Percentiles rank a stretch among this genome's conserved stretches.
Conservation (phyloP, 1,140 invertebrate genomes). For the Limonius californicus region DNA sequence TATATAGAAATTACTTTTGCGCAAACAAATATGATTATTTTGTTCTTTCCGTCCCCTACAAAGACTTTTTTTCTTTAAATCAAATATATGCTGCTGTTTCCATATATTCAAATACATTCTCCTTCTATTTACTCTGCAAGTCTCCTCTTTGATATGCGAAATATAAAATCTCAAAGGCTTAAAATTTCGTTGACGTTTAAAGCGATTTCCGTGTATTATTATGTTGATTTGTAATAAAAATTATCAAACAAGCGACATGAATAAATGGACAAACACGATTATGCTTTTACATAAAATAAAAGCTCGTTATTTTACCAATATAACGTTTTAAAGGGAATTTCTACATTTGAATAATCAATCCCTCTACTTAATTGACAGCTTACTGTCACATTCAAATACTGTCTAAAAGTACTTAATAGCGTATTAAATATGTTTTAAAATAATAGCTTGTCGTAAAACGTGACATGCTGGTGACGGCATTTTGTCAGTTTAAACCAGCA, state of each 20-base stretch:
- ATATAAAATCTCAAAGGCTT: neutral
- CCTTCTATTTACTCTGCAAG: neutral
- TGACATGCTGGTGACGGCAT: no score
- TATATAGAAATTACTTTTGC: slow-evolving; percentile 12
- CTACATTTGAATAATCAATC: neutral
- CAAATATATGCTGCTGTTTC: slow-evolving; percentile 3
- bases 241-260: neutral
- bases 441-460: no score
- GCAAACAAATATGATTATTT: slow-evolving; percentile 13
- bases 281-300: slow-evolving; percentile 7
- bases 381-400: neutral
- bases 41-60: neutral
- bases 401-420: no score
- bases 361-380: neutral
- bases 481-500: no score
- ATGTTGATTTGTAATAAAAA: slow-evolving; percentile 8
- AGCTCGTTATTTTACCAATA: neutral
- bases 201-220: neutral
- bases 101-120: slow-evolving; percentile 4
- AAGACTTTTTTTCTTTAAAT: neutral
- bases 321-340: neutral
- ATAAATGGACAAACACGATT: slow-evolving; percentile 4
- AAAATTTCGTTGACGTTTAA: neutral
- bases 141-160: slow-evolving; percentile 2
- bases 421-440: no score